Base-by-base conservation (phyloP, 1,140 invertebrate genomes). In the Temnothorax nylanderi region DNA sequence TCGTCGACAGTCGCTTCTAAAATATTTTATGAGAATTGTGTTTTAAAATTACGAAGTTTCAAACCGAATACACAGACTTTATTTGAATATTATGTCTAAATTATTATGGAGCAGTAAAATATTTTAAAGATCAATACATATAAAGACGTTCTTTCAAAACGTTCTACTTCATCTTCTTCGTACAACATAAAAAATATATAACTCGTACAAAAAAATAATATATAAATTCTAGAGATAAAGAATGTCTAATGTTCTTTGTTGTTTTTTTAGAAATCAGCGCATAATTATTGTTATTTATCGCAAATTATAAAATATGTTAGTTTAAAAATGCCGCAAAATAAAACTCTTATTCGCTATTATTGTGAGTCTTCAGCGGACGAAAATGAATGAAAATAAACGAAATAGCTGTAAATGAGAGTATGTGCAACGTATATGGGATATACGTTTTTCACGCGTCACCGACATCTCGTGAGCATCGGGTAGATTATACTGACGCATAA, bases 391-490 rank as follows among this genome's bases (percentile, higher is more conserved):
- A 41, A 41, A 41, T 41, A 41, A 41, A 87, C 18, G 85, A 80
- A 86, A 77, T 64, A 64, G 21, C 67, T 51, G 54, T 44, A 78
- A 77, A 74, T 13, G 41, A 71, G 18, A 60, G 26, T 60, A 81
- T 37, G 82, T 32, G 21, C 11, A 71, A 82, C 6, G n/a, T 21
- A 4, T 47, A 74, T 11, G 3, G 1, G 47, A 85, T 65, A 49
- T 65, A 86, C 86, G 84, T 92, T 93, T 91, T 89, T 88, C 86
- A 92, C 89, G 87, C 90, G 90, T 90, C 91, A 92, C 90, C 89
- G 89, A 92, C 91, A 85, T 93, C 90, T 93, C 92, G 80, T 89
- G 88, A 92, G 91, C 64, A 85, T 86, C 81, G 81, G 87, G 90
- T 92, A 90, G 74, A 76, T 67, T 85, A 82, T 72, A 78, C 64